A percentile compares a stretch with the other conserved stretches of the same genome.
These are phyloP conservation scores for Trachemys scripta DNA, from an alignment of 2,113 vertebrate genomes.

Conservation along the genomic window DNA sequence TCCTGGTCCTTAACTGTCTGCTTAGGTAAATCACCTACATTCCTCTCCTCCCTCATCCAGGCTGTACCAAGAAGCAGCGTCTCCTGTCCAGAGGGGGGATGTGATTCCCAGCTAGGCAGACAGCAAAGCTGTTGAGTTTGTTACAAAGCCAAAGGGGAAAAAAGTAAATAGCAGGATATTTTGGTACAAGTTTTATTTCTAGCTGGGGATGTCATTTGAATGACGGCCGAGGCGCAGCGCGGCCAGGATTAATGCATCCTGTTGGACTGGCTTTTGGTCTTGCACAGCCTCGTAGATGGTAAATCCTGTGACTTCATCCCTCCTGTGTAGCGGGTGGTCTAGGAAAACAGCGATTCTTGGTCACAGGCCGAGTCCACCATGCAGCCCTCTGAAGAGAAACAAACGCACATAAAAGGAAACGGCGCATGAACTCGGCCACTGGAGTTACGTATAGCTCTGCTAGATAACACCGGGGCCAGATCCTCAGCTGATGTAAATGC, in stretches of 20 bases:
- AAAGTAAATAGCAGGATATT: not conserved
- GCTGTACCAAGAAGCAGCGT: fast-evolving
- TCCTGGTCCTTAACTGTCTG: not conserved
- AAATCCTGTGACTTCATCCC: fast-evolving
- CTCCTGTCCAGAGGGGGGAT: not conserved
- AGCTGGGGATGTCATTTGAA: not conserved
- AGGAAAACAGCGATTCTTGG: conserved; percentile 54
- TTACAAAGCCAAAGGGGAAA: fast-evolving
- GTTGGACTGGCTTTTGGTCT: fast-evolving
- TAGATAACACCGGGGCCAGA: not conserved
- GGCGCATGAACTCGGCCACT: fast-evolving
- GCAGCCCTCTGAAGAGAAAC: conserved; percentile 66
- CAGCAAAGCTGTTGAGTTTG: not conserved
- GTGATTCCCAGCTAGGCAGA: fast-evolving
- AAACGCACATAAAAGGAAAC: fast-evolving
- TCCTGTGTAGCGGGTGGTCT: not conserved
- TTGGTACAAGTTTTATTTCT: conserved; percentile 59
- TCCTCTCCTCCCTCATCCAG: not conserved
- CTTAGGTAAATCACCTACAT: not conserved
- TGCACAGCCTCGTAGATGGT: fast-evolving
- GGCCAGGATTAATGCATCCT: not conserved
- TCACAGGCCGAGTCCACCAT: conserved; percentile 61
- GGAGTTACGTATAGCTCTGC: not conserved
- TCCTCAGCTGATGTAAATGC: not conserved
- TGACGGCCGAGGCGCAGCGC: not conserved